Base-by-base conservation (phyloP, 2,888 invertebrate species). In the Archips crataeganus region DNA sequence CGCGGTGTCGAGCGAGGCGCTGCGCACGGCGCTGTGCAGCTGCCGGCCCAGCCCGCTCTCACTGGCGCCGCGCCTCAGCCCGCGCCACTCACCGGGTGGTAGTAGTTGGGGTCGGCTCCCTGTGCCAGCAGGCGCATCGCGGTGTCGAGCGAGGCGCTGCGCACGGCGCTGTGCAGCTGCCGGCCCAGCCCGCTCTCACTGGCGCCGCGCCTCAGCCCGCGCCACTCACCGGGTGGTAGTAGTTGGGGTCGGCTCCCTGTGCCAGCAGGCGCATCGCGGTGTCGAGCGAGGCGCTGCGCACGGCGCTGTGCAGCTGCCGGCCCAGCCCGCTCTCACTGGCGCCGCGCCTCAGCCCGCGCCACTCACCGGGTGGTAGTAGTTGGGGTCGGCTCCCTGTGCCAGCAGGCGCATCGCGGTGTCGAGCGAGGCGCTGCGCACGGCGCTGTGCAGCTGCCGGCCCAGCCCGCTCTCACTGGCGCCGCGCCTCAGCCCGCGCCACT, bases 381-480 rank as follows among this genome's bases (percentile, higher is more conserved):
- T 99, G 9, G 99, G 98, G 94, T 99, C 98, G 60, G 99, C 99
- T 65, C 99, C 99, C 86, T 98, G 97, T 0, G 98, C 98, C 62
- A 99, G 94, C 63, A 99, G 95, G 69, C 99, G 95, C 86, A 99
- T 95, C 9, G 99, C 99, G 0, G 99, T 99, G 87, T 99, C 99
- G 72, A 99, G 95, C 87, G 99, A 99, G 70, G 97, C 96, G 65
- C 99, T 99, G 78, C 99, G 94, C 39, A 99, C 99, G 86, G 99
- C 99, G 69, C 98, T 98, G 93, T 99, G 99, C n/a, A 99, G 94
- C 89, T 99, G 98, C 86, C 97, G 96, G 78, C 98, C 98, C 15
- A 99, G 92, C 89, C 99, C 99, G 77, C 94, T 87, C 0, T 96
- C 95, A 23, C 96, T 96, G 84, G 97, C 97, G 79, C 97, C 97